phyloP scores from a whole-genome alignment of 2,113 vertebrate species.

The Ginglymostoma cirratum region DNA sequence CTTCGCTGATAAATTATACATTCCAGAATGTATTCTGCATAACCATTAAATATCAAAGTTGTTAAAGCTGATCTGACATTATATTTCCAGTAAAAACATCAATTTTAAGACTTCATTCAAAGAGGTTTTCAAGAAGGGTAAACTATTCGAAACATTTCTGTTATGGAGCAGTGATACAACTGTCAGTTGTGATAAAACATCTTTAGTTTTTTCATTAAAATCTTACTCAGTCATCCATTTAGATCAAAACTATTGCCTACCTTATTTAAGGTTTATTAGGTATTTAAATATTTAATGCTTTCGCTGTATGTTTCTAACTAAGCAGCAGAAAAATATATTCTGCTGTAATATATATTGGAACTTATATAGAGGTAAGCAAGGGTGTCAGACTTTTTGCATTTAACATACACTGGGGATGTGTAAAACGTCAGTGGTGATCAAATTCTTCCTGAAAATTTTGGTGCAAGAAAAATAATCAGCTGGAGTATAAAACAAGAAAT shows the following conservation, averaged over 20 bases:
- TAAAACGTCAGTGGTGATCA: neutral
- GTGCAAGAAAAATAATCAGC: neutral
- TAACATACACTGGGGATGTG: neutral
- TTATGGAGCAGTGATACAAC: neutral
- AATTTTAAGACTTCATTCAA: slow-evolving; percentile 10
- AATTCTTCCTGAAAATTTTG: neutral
- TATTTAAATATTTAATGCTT: slow-evolving; percentile 29
- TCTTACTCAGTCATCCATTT: slow-evolving; percentile 9
- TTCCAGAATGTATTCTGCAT: slow-evolving; percentile 11
- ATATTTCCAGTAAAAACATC: slow-evolving; percentile 23
- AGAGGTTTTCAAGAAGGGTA: slow-evolving; percentile 16
- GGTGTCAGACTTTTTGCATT: neutral
- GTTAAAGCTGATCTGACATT: slow-evolving; percentile 19
- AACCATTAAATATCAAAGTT: slow-evolving; percentile 20
- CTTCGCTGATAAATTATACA: slow-evolving; percentile 19
- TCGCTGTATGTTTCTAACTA: neutral
- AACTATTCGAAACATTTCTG: slow-evolving; percentile 23
- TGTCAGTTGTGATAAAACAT: slow-evolving; percentile 18
- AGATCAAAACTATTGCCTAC: slow-evolving; percentile 22
- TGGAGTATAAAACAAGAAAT: neutral
- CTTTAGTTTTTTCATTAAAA: slow-evolving; percentile 31
- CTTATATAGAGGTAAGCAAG: slow-evolving; percentile 18
- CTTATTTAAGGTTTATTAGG: neutral
- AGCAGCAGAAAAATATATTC: slow-evolving; percentile 14
- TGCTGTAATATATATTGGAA: slow-evolving; percentile 25